Percentiles rank a stretch among this genome's conserved stretches.
phyloP scores from a whole-genome alignment of 2,888 invertebrate species.

The Phyto melanocephala region DNA sequence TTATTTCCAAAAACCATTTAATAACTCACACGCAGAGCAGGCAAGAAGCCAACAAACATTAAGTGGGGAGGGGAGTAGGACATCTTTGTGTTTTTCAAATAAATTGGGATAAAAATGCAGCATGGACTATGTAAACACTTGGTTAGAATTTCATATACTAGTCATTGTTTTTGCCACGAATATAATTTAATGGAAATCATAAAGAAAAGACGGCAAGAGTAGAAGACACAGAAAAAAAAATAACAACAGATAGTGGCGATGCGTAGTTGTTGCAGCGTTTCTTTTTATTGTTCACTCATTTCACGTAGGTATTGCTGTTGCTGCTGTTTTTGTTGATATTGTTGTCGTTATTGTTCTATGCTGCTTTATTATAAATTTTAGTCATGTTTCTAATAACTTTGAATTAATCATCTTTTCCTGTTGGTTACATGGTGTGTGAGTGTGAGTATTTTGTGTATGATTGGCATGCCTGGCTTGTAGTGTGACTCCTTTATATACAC shows the following conservation, averaged over 20 bases:
- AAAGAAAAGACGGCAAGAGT: background rate
- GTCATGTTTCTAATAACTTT: slow-evolving; percentile 79
- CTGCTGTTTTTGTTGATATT: background rate
- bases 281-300: background rate
- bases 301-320: background rate
- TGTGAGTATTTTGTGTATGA: slow-evolving; percentile 47
- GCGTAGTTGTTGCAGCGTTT: background rate
- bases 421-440: slow-evolving; percentile 55
- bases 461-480: slow-evolving; percentile 44
- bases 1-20: too few relatives aligned
- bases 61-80: background rate
- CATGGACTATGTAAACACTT: slow-evolving; percentile 16
- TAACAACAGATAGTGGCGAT: background rate
- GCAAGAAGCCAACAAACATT: background rate
- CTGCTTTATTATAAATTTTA: slow-evolving; percentile 77
- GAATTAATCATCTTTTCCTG: slow-evolving; percentile 79
- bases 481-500: slow-evolving; percentile 12
- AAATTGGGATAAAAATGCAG: slow-evolving; percentile 3
- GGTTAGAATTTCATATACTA: background rate
- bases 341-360: slow-evolving; percentile 13
- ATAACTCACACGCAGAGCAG: too few relatives aligned
- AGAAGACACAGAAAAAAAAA: background rate
- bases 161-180: background rate
- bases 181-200: background rate
- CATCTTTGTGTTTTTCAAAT: background rate